Evolutionary conservation across 2,888 invertebrate genomes (phyloP), one percentile per base, ranked within the genome.

Genomic region (Drosophila barbarae): DNA sequence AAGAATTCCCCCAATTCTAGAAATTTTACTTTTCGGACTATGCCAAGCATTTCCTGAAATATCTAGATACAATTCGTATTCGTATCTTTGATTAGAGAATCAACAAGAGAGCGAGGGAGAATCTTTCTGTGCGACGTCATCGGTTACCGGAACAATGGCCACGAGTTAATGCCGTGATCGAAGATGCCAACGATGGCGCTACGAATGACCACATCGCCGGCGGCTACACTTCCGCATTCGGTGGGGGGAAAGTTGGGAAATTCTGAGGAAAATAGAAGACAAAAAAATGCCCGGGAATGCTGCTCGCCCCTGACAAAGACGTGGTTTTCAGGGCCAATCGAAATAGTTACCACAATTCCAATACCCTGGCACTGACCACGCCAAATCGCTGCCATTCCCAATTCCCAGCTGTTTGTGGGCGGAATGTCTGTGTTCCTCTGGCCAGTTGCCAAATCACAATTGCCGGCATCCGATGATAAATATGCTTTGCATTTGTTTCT

Each of bases 341-440:
- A 53, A 68, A 68, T 41, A 34, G 39, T 39, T 41, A 47, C 36
- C 57, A 41, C 42, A 50, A 12, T 38, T 65, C 51, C 56, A 66
- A 56, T 50, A 3, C 26, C 46, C 46, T 56, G 59, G 56, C 65
- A 72, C 75, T 80, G 83, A 80, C 84, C 78, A 80, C 76, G 60
- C 79, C 82, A 77, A 71, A 80, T 70, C 70, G 60, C 56, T 60
- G 28, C 35, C 56, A 44, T 44, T 38, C 74, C 73, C 65, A 26
- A 72, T 69, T 64, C 69, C 74, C 78, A 84, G 76, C 74, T 80
- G 78, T 71, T 78, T 35, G 46, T 65, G 50, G 68, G 54, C 56
- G 56, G 47, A 65, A 59, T 50, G 56, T 53, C 32, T 53, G 46
- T 47, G 46, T 32, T 47, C 13, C 36, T 12, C 36, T 52, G 55